Base-by-base conservation (phyloP, 1,140 invertebrate genomes). In the Nasonia longicornis region DNA sequence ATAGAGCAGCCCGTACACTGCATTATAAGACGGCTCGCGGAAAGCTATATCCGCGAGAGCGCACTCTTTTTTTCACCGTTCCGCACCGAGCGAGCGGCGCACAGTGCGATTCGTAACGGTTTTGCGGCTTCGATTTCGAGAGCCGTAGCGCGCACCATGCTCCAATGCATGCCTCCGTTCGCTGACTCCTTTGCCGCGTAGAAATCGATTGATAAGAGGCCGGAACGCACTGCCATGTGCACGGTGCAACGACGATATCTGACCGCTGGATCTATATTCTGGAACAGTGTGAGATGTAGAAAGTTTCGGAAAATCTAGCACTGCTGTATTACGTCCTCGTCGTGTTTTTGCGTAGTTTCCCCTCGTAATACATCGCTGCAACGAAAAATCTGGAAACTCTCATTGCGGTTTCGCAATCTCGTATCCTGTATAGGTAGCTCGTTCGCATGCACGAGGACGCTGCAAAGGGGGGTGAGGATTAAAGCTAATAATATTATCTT, bases 41-140 rank as follows among this genome's bases (percentile, higher is more conserved):
- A 74, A 29, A 75, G 64, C 22, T 58, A 26, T n/a, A 48, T 48
- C 64, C 75, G 22, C 31, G 42, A 42, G 63, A 77, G 31, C 64
- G 38, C 66, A 7, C 52, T 35, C 12, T 20, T 67, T 71, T 35
- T 63, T 63, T 72, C 8, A 31, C 35, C 16, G 35, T 38, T 71
- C 71, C 48, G 42, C 64, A 52, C 48, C 48, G 42, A 74, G 42
- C 48, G 63, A 74, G 42, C 69, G 22, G 16, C 8, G 7, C 20
- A 22, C 63, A 22, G 71, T 48, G 42, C 64, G 31, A 63, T 67
- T 72, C n/a, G 38, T 81, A 81, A 81, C 79, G 66, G 66, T 76
- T 79, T 52, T 58, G 22, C 35, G 63, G 45, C 78, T 79, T 66
- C 16, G 52, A 66, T 79, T 79, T 73, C 58, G 58, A 79, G 31